Percentiles rank a stretch among this genome's conserved stretches.
Evolutionary conservation across 2,113 vertebrate genomes (phyloP).

Genomic region (Pelecanoides urinatrix): DNA sequence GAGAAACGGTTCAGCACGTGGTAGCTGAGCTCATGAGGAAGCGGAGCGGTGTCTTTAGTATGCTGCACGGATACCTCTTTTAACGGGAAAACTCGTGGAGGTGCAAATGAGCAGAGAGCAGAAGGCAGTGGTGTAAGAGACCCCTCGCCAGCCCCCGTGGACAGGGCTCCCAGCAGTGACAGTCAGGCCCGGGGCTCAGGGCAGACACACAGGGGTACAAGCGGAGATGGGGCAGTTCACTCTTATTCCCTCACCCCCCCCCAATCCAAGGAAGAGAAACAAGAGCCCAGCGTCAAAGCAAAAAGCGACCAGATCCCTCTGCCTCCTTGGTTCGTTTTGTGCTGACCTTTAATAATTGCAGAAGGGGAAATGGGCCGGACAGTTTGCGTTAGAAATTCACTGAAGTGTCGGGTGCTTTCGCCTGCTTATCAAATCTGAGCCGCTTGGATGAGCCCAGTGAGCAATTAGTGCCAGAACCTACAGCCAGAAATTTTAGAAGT

Average conservation of each 20-base stretch:
- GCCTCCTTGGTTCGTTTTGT: background rate
- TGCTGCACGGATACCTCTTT: background rate
- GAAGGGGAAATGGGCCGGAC: background rate
- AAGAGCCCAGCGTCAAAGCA: background rate
- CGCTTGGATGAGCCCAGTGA: background rate
- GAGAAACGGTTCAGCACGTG: background rate
- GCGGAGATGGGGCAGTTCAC: background rate
- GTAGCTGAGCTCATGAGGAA: background rate
- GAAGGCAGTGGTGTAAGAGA: background rate
- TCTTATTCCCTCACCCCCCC: background rate
- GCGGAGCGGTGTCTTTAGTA: background rate
- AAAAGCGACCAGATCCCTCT: background rate
- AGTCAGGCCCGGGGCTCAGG: too few relatives aligned
- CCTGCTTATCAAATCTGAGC: conserved; percentile 25
- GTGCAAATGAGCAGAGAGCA: background rate
- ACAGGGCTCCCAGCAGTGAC: background rate
- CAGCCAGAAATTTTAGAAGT: conserved; percentile 12
- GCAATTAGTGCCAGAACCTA: conserved; percentile 37
- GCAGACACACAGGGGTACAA: background rate
- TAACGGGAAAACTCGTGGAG: background rate
- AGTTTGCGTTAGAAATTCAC: conserved; percentile 38
- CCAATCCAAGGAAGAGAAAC: background rate
- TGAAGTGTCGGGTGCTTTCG: conserved; percentile 16
- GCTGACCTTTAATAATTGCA: conserved; percentile 36
- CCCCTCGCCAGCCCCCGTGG: fast-evolving